Percentiles rank a stretch among this genome's conserved stretches.
phyloP scores from a whole-genome alignment of 2,888 invertebrate genomes.

The Microplitis deprimator region DNA sequence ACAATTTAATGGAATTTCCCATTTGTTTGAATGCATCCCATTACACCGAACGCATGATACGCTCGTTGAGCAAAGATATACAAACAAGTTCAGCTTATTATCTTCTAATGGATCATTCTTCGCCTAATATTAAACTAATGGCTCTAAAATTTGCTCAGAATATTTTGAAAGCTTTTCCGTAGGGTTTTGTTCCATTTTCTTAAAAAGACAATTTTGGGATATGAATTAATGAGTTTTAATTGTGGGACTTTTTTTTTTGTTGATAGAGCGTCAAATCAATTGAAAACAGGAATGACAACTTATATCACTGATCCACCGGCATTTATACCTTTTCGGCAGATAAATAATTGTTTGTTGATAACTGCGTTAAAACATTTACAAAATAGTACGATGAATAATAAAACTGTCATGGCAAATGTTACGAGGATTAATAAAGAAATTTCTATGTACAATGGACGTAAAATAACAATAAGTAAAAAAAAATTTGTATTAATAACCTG shows the following conservation, averaged over 20 bases:
- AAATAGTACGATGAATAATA: conserved; percentile 33
- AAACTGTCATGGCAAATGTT: conserved; percentile 26
- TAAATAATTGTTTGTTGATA: conserved; percentile 49
- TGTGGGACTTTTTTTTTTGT: background rate
- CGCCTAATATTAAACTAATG: conserved; percentile 42
- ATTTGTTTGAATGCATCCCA: conserved; percentile 51
- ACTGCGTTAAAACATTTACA: conserved; percentile 35
- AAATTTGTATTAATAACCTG: background rate
- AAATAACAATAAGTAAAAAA: conserved; percentile 51
- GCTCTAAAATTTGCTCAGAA: conserved; percentile 48
- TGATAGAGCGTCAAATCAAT: conserved; percentile 48
- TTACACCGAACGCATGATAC: conserved; percentile 51
- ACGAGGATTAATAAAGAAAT: conserved; percentile 48
- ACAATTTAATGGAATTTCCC: conserved; percentile 58
- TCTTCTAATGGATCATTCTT: conserved; percentile 51
- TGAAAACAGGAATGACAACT: conserved; percentile 54
- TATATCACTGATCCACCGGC: conserved; percentile 42
- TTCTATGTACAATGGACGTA: conserved; percentile 50
- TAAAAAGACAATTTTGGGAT: too few species aligned
- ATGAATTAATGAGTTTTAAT: background rate
- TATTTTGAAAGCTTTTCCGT: conserved; percentile 53
- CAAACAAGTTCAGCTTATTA: conserved; percentile 55
- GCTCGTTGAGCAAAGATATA: conserved; percentile 51
- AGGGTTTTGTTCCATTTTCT: conserved; percentile 17
- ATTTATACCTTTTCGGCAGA: conserved; percentile 52